A percentile compares a stretch with the other conserved stretches of the same genome.
phyloP scores from a whole-genome alignment of 2,113 vertebrate genomes.

The Muntiacus muntjak region DNA sequence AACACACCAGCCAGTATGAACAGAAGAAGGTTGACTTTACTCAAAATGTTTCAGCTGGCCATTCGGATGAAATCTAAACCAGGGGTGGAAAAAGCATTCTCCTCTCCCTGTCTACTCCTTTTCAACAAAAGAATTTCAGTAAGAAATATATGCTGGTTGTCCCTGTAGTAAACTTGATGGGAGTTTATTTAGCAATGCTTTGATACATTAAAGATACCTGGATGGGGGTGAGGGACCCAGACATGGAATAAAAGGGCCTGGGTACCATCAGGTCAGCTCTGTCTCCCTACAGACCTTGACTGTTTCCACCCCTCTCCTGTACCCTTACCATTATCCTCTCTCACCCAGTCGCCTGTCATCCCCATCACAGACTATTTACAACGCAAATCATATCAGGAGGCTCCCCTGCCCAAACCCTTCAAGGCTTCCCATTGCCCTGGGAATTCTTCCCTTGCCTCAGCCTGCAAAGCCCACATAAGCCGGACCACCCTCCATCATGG shows the following conservation, averaged over 20 bases:
- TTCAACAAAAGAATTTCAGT: conserved; percentile 44
- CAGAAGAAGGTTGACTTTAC: neutral
- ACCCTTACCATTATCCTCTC: neutral
- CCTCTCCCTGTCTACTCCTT: neutral
- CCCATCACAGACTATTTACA: neutral
- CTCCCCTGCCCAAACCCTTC: too few relatives aligned
- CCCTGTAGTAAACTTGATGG: neutral
- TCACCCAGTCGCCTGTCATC: neutral
- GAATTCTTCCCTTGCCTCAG: neutral
- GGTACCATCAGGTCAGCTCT: accelerated
- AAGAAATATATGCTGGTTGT: conserved; percentile 39
- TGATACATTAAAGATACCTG: neutral
- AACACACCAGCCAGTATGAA: neutral
- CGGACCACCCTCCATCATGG: accelerated
- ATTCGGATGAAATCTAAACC: neutral
- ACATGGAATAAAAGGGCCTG: neutral
- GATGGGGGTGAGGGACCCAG: neutral
- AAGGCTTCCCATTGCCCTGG: neutral
- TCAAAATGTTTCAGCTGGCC: neutral
- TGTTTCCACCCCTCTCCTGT: accelerated
- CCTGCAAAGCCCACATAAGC: neutral
- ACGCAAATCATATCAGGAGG: accelerated
- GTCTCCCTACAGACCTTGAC: neutral
- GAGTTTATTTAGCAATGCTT: conserved; percentile 14
- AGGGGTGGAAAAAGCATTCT: neutral